Conservation (phyloP, 92 coral and sea anemone species). For the Zoanthus solanderi region DNA sequence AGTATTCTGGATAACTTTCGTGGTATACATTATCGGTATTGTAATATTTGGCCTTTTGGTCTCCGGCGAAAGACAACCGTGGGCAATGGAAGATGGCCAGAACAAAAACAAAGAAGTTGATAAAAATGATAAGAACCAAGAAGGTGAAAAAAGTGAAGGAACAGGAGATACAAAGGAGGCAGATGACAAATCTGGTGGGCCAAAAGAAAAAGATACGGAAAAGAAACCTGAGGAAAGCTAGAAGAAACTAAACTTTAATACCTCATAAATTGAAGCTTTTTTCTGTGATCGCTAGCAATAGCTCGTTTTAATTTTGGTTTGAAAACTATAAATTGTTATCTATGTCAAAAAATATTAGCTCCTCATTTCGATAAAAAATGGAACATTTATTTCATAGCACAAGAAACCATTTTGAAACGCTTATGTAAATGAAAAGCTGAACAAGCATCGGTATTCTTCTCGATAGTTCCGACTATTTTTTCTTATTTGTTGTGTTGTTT, state of each 20-base stretch:
- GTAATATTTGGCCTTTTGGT: conserved; percentile 88
- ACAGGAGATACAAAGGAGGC: conserved; percentile 56
- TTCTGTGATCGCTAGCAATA: not conserved
- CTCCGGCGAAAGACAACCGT: conserved; percentile 92
- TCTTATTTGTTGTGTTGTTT: too few relatives aligned
- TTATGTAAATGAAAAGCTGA: too few relatives aligned
- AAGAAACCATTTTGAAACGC: too few relatives aligned
- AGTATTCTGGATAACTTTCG: conserved; percentile 97
- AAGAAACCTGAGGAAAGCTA: conserved; percentile 42
- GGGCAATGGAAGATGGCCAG: conserved; percentile 81
- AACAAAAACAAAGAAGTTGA: conserved; percentile 63
- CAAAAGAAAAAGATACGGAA: conserved; percentile 60
- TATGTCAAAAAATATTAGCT: too few relatives aligned
- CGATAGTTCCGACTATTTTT: too few relatives aligned
- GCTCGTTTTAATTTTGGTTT: too few relatives aligned
- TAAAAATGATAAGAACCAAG: conserved; percentile 45
- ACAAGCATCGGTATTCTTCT: too few relatives aligned
- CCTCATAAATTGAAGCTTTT: not conserved
- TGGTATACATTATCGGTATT: conserved; percentile 89
- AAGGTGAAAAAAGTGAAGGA: conserved; percentile 48
- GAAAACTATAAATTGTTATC: too few relatives aligned
- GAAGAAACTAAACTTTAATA: not conserved
- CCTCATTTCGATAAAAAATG: too few relatives aligned
- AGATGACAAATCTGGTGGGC: conserved; percentile 50
- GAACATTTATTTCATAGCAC: too few relatives aligned